Evolutionary conservation across 2,113 vertebrate species (phyloP).

Genomic region (Scolopax mira): DNA sequence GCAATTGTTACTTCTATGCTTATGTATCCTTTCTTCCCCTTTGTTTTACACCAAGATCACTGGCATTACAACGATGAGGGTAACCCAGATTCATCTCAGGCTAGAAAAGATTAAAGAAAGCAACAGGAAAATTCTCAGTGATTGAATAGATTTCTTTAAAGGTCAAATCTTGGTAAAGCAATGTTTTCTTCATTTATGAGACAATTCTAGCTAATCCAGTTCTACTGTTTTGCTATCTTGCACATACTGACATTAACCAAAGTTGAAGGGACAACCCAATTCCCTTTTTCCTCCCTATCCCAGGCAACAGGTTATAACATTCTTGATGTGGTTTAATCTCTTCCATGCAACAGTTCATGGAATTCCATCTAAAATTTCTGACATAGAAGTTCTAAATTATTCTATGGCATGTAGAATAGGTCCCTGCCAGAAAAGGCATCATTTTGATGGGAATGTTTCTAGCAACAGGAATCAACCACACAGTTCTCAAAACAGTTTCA

Average conservation of each 20-base stretch:
- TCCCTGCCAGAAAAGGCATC: neutral
- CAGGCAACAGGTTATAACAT: neutral
- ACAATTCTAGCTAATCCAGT: neutral
- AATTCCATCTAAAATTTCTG: fast-evolving
- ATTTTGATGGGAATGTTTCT: neutral
- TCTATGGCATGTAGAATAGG: neutral
- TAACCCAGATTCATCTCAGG: neutral
- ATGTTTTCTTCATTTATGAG: neutral
- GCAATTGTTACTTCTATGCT: neutral
- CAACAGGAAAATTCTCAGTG: neutral
- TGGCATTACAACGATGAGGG: neutral
- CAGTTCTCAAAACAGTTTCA: neutral
- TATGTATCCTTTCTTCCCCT: neutral
- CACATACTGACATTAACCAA: neutral
- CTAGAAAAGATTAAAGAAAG: neutral
- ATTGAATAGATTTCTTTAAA: neutral
- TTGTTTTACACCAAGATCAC: neutral
- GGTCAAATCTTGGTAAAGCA: neutral
- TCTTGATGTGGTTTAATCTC: neutral
- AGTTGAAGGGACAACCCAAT: neutral
- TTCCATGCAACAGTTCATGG: neutral
- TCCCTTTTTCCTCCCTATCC: neutral
- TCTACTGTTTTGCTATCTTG: neutral
- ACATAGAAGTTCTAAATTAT: neutral
- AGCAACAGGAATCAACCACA: neutral